These are phyloP conservation scores for Sylvicola cinctus DNA, from an alignment of 2,888 invertebrate genomes.

Conservation along the genomic window DNA sequence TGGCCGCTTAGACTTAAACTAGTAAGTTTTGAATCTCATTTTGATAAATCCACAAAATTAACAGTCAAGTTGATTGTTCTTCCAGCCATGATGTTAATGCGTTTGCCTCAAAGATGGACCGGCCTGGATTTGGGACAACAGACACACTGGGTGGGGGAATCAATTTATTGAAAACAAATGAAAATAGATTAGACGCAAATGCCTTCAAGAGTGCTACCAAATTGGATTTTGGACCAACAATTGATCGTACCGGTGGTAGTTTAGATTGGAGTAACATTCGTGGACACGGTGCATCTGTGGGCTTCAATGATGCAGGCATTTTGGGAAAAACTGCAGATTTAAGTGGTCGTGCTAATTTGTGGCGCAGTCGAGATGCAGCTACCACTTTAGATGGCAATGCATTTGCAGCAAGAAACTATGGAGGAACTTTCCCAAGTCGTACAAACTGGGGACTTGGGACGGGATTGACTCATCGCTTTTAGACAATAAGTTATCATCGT, in stretches of 20 bases:
- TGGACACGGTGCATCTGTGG: not conserved
- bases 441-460: too few relatives aligned
- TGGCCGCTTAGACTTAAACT: not conserved
- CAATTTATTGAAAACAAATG: not conserved
- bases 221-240: not conserved
- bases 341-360: not conserved
- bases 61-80: not conserved
- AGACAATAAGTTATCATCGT: too few relatives aligned
- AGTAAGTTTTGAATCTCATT: too few relatives aligned
- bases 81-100: not conserved
- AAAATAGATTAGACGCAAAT: not conserved
- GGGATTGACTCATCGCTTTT: too few relatives aligned
- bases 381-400: too few relatives aligned
- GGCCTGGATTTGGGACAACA: not conserved
- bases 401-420: too few relatives aligned
- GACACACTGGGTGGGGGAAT: not conserved
- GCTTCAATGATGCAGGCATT: not conserved
- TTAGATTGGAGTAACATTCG: not conserved
- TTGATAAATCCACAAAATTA: not conserved
- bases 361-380: not conserved
- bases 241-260: not conserved
- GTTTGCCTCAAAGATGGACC: not conserved
- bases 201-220: not conserved
- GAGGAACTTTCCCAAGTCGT: too few relatives aligned
- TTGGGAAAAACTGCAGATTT: not conserved